These are phyloP conservation scores for Atethmia centrago DNA, from an alignment of 2,888 invertebrate genomes.

Conservation along the genomic window DNA sequence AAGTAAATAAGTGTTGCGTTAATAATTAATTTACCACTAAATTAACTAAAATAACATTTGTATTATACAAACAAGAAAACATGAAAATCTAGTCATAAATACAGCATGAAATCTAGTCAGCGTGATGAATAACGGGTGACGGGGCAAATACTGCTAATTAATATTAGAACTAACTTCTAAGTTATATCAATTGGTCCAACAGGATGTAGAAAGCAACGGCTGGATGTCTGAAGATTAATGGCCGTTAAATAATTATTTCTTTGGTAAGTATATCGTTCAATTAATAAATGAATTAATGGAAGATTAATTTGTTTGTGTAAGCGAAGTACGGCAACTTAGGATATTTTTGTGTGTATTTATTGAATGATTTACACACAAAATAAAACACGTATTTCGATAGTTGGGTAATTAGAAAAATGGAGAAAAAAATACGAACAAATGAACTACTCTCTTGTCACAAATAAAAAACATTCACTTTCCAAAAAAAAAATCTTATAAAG, in stretches of 20 bases:
- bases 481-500: constrained; percentile 1
- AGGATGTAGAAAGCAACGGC: constrained; percentile 66
- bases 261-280: constrained; percentile 33
- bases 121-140: constrained; percentile 60
- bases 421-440: neutral
- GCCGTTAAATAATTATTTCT: constrained; percentile 48
- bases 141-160: constrained; percentile 67
- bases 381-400: neutral
- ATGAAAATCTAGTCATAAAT: constrained; percentile 40
- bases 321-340: neutral
- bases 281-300: constrained; percentile 33
- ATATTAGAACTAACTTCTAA: constrained; percentile 37
- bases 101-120: too few species aligned
- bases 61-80: constrained; percentile 29
- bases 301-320: constrained; percentile 35
- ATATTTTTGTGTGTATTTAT: neutral
- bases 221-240: constrained; percentile 49
- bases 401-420: neutral
- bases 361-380: neutral
- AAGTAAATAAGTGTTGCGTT: too few species aligned
- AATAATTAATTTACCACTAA: too few species aligned
- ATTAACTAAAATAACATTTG: too few species aligned
- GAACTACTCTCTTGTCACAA: too few species aligned
- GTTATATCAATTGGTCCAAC: constrained; percentile 60
- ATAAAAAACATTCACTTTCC: neutral